Base-by-base conservation (phyloP, 2,797 vertebrate species). In the Falco novaeseelandiae region DNA sequence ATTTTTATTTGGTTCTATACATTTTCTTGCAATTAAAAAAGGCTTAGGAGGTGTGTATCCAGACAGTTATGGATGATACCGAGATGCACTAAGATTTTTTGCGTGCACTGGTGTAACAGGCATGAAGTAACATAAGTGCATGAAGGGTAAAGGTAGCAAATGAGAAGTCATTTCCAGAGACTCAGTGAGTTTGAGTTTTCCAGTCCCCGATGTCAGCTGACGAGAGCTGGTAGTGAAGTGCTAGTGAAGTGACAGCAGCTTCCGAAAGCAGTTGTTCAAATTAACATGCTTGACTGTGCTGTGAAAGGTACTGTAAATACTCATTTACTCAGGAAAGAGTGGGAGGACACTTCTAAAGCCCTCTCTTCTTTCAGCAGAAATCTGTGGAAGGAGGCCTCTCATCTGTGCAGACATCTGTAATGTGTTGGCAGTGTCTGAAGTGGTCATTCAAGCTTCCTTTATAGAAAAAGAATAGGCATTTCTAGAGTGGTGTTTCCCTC, bases 221-320 rank as follows among this genome's bases (percentile, higher is more conserved):
- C 18, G n/a, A 63, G 49, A 57, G 48, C 83, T 83, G 21, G 22
- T 76, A 72, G 80, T 1, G 0, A 88, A 8, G 21, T 21, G 40
- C 69, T 74, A 34, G 65, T 62, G 90, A 90, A 79, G 46, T 81
- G 65, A 83, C 42, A 80, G 44, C 67, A 81, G 80, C 73, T 94
- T 90, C 80, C 1, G 0, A 84, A 94, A 80, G n/a, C n/a, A 44
- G 86, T 79, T 82, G 90, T 90, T 94, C 70, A 79, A 49, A 91
- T 93, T 94, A 96, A 92, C 83, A 90, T 87, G 30, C 67, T 77
- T 87, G 90, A 92, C 87, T 94, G 55, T 72, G 8, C 71, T 63
- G 62, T 89, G 71, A 92, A 93, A 77, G 23, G 40, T 71, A 72
- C 58, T 88, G 72, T 90, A 94, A 91, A 88, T 74, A 88, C 44